These are phyloP conservation scores for Artibeus lituratus DNA, from an alignment of 2,797 vertebrate species.

Conservation along the genomic window DNA sequence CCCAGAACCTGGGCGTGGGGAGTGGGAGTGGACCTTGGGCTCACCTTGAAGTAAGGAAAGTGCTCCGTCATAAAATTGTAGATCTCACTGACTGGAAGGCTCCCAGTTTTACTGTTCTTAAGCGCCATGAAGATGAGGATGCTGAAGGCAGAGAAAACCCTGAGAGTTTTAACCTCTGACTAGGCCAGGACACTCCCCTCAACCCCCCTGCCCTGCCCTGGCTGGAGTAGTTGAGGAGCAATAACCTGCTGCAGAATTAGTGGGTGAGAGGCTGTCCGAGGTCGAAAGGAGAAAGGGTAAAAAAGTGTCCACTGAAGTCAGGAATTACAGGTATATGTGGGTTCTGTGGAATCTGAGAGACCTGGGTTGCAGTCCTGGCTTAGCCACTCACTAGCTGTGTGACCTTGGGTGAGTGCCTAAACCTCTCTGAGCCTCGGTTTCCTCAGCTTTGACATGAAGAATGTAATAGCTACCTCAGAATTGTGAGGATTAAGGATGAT, in stretches of 20 bases:
- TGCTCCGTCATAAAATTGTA: slow-evolving; percentile 99
- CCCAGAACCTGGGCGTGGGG: not conserved
- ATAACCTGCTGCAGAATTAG: not conserved
- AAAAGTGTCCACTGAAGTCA: not conserved
- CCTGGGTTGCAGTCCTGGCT: not conserved
- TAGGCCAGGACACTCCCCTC: not conserved
- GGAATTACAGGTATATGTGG: not conserved
- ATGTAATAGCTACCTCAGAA: slow-evolving; percentile 23
- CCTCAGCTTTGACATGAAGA: slow-evolving; percentile 49
- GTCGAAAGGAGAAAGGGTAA: not conserved
- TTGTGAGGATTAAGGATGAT: not conserved
- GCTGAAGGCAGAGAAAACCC: slow-evolving; percentile 82
- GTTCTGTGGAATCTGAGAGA: not conserved
- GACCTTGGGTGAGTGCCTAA: not conserved
- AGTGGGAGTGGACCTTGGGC: not conserved
- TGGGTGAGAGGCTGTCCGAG: not conserved
- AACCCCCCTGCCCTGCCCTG: not conserved
- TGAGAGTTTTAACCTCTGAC: not conserved
- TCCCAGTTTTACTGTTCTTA: slow-evolving; percentile 96
- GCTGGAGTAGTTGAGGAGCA: not conserved
- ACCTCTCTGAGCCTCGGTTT: slow-evolving; percentile 40
- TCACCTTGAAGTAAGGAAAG: slow-evolving; percentile 99
- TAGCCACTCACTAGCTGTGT: not conserved
- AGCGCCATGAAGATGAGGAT: slow-evolving; percentile 99
- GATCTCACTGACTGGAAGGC: slow-evolving; percentile 98